phyloP scores from a whole-genome alignment of 35 echinoderm and acorn worm genomes.

The Apostichopus parvimensis region DNA sequence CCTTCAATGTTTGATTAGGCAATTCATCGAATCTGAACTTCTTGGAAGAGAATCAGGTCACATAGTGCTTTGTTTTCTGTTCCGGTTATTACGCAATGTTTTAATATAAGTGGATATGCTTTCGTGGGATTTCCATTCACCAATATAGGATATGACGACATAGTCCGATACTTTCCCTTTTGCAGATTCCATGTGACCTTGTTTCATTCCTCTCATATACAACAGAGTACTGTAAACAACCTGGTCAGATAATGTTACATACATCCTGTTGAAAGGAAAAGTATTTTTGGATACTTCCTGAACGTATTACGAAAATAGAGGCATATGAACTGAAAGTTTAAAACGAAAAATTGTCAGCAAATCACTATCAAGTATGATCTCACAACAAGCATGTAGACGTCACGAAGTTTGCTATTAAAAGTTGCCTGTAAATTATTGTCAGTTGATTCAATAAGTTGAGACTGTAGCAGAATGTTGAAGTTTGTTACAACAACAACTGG shows the following conservation, averaged over 20 bases:
- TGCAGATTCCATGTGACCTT: not conserved
- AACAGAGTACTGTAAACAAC: not conserved
- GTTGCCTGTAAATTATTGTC: not conserved
- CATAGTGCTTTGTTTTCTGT: too few relatives aligned
- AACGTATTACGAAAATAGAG: not conserved
- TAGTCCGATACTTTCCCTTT: not conserved
- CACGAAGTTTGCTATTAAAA: not conserved
- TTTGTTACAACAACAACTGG: conserved; percentile 53
- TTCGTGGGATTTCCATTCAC: too few relatives aligned
- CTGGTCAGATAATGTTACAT: not conserved
- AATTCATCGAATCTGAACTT: too few relatives aligned
- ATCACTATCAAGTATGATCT: not conserved
- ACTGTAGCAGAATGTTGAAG: conserved; percentile 30
- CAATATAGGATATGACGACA: not conserved
- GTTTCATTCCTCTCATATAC: not conserved
- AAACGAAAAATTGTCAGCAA: not conserved
- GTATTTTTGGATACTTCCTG: not conserved
- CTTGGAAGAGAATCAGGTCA: too few relatives aligned
- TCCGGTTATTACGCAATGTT: too few relatives aligned
- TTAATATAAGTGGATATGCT: too few relatives aligned
- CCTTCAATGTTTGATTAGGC: too few relatives aligned
- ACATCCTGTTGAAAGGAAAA: not conserved
- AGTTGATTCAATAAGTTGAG: not conserved
- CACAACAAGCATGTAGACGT: not conserved
- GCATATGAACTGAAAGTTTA: not conserved